Conservation (phyloP, 2,888 invertebrate genomes). For the Ethmia dodecea region DNA sequence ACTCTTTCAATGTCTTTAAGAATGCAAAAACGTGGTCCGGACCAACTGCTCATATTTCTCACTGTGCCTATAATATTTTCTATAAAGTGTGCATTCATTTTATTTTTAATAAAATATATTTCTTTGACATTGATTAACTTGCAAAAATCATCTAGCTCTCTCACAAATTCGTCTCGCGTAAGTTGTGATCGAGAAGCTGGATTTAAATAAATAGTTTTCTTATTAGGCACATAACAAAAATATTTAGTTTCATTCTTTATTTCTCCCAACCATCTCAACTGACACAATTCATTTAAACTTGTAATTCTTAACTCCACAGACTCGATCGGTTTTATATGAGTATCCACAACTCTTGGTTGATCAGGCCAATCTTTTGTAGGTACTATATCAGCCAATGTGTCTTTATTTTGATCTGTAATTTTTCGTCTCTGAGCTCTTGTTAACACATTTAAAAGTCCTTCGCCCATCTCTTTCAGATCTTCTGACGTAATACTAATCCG, state of each 20-base stretch:
- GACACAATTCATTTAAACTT: neutral
- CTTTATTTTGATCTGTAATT: neutral
- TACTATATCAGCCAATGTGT: neutral
- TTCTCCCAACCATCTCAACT: neutral
- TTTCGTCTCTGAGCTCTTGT: conserved; percentile 5
- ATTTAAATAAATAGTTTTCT: conserved; percentile 6
- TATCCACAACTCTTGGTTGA: conserved; percentile 20
- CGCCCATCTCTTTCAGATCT: conserved; percentile 13
- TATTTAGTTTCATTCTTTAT: neutral
- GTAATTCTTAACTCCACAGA: conserved; percentile 4
- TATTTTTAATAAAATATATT: conserved; percentile 14
- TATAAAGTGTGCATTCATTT: conserved; percentile 13
- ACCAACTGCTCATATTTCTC: neutral
- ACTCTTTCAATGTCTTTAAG: neutral
- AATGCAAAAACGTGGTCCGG: neutral
- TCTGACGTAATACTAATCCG: conserved; percentile 9
- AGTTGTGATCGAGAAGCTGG: conserved; percentile 9
- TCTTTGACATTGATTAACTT: conserved; percentile 9
- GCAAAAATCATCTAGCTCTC: conserved; percentile 12
- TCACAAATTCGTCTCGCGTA: conserved; percentile 14
- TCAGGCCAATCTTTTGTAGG: conserved; percentile 13
- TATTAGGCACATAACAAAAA: neutral
- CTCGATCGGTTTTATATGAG: conserved; percentile 8
- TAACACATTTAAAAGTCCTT: conserved; percentile 6
- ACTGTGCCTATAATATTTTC: conserved; percentile 10